phyloP scores from a whole-genome alignment of 2,888 invertebrate genomes.

The Caenorhabditis sp. region DNA sequence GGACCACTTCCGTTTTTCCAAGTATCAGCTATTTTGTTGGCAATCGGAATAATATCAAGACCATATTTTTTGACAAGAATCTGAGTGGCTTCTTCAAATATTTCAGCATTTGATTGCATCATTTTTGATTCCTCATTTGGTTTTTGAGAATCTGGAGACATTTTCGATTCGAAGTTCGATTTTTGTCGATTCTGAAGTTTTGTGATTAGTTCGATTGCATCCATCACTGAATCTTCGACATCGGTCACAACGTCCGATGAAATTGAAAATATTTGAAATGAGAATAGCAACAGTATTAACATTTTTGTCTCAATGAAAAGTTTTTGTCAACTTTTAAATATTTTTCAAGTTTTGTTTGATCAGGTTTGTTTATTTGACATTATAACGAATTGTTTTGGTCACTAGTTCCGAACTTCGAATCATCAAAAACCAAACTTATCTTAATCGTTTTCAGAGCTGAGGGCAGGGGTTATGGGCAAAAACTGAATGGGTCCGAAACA shows the following conservation, averaged over 20 bases:
- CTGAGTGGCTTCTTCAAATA: constrained; percentile 27
- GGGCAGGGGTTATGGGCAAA: too few relatives aligned
- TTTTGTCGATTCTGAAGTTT: too few relatives aligned
- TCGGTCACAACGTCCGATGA: background rate
- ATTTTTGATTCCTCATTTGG: constrained; percentile 26
- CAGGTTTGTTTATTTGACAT: background rate
- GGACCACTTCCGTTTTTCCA: constrained; percentile 6
- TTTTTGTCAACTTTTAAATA: background rate
- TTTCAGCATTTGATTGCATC: constrained; percentile 26
- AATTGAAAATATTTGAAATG: background rate
- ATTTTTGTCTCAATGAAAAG: background rate
- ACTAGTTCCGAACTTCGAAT: too few relatives aligned
- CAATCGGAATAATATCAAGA: background rate
- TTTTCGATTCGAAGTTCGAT: background rate
- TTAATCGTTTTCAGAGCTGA: too few relatives aligned
- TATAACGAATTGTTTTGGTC: too few relatives aligned
- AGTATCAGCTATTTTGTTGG: background rate
- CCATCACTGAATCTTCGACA: background rate
- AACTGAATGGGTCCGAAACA: too few relatives aligned
- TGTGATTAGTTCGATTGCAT: too few relatives aligned
- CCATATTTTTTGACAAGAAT: constrained; percentile 26
- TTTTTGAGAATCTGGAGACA: constrained; percentile 13
- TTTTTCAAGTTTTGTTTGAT: background rate
- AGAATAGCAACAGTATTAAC: background rate
- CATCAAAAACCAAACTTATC: too few relatives aligned